Conservation (phyloP, 2,888 invertebrate genomes). For the Oscheius sp. region DNA sequence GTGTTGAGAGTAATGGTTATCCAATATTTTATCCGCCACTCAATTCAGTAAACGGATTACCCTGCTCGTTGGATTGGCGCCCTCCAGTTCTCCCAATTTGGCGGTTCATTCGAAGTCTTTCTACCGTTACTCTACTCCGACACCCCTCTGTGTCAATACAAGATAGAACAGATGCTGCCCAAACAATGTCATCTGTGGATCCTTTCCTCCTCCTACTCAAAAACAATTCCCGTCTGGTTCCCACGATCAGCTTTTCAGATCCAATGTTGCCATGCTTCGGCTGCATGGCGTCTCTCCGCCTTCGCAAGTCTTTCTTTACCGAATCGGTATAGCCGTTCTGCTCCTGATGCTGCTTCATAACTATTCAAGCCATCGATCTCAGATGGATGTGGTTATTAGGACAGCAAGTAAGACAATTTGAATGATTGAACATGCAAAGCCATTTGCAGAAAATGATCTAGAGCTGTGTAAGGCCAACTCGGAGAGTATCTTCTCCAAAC, state of each 20-base stretch:
- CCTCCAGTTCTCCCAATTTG: neutral
- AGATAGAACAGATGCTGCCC: neutral
- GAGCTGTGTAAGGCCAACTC: slow-evolving; percentile 25
- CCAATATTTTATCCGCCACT: too few species aligned
- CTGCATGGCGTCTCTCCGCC: slow-evolving; percentile 33
- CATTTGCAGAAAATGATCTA: slow-evolving; percentile 26
- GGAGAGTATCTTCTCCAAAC: slow-evolving; percentile 32
- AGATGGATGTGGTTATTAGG: slow-evolving; percentile 1
- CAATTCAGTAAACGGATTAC: slow-evolving; percentile 31
- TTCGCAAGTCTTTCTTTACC: slow-evolving; percentile 16
- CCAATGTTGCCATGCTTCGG: slow-evolving; percentile 26
- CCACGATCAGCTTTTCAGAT: slow-evolving; percentile 1
- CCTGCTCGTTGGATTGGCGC: slow-evolving; percentile 22
- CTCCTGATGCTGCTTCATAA: slow-evolving; percentile 10
- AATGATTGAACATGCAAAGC: neutral
- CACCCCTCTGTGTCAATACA: too few species aligned
- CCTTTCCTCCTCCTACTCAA: neutral
- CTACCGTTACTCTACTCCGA: too few species aligned
- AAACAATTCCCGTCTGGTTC: too few species aligned
- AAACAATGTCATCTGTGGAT: neutral
- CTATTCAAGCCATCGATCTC: slow-evolving; percentile 28
- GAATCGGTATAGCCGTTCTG: slow-evolving; percentile 19
- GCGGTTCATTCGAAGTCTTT: too few species aligned
- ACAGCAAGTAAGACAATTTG: slow-evolving; percentile 1
- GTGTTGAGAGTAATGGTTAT: too few species aligned